phyloP scores from a whole-genome alignment of 2,888 invertebrate genomes.

The Andrena minutula region DNA sequence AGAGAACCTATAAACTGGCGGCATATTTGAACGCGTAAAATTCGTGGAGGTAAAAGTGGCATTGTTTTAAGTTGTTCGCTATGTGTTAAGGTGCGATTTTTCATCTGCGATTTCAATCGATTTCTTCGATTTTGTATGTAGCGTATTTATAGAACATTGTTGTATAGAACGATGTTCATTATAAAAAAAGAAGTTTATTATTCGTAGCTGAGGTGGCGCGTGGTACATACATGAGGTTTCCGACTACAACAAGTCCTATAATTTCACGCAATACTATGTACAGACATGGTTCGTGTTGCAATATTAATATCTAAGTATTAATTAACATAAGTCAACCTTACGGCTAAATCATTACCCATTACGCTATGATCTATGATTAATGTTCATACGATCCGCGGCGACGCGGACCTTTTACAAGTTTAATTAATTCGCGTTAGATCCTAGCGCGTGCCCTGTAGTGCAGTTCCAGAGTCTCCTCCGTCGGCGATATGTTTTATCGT shows the following conservation, averaged over 20 bases:
- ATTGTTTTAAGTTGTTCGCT: not conserved
- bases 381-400: conserved; percentile 45
- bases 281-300: conserved; percentile 75
- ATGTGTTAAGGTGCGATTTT: too few species aligned
- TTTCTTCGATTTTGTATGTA: not conserved
- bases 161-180: conserved; percentile 59
- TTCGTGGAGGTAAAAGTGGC: too few species aligned
- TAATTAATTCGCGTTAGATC: conserved; percentile 49
- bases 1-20: not conserved
- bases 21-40: not conserved
- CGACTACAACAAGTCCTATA: conserved; percentile 76
- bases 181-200: conserved; percentile 78
- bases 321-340: conserved; percentile 68
- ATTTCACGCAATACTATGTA: conserved; percentile 78
- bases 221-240: conserved; percentile 80
- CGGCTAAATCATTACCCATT: conserved; percentile 70
- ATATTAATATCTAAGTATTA: conserved; percentile 73
- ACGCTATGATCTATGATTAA: conserved; percentile 63
- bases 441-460: conserved; percentile 41
- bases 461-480: conserved; percentile 29
- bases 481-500: not conserved
- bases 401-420: conserved; percentile 42
- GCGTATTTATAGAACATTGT: not conserved
- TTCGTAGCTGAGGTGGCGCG: conserved; percentile 78
- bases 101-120: not conserved